Evolutionary conservation across 1,140 invertebrate species (phyloP).

Genomic region (Drosophila carrolli): DNA sequence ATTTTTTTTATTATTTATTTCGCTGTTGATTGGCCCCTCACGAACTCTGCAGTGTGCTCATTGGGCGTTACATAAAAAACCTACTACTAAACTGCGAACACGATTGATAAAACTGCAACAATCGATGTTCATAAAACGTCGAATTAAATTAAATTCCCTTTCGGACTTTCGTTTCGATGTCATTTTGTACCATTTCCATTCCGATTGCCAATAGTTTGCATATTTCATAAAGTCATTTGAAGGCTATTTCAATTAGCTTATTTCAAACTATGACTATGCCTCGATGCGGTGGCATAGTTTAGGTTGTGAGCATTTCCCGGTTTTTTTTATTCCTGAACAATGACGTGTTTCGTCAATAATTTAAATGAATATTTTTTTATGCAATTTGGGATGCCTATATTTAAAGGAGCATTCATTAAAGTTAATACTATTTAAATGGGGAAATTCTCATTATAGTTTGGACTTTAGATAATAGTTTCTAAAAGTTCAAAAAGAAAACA

Average conservation of each 20-base stretch:
- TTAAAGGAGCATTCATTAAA: too few species aligned
- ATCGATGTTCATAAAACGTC: constrained; percentile 1
- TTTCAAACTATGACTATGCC: constrained; percentile 10
- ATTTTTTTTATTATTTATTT: constrained; percentile 9
- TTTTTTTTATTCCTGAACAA: background rate
- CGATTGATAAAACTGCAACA: constrained; percentile 8
- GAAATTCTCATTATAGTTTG: too few species aligned
- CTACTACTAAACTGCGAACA: background rate
- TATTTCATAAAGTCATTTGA: constrained; percentile 50
- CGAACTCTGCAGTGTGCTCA: constrained; percentile 3
- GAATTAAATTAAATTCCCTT: constrained; percentile 16
- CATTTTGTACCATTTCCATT: constrained; percentile 3
- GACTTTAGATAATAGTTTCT: too few species aligned
- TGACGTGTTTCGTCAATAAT: too few species aligned
- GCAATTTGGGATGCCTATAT: too few species aligned
- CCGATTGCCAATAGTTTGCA: constrained; percentile 34
- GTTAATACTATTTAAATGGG: too few species aligned
- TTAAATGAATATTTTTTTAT: too few species aligned
- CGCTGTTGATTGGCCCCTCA: constrained; percentile 2
- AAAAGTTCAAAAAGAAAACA: too few species aligned
- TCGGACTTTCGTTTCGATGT: constrained; percentile 4
- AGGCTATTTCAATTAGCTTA: constrained; percentile 65
- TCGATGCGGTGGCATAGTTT: too few species aligned
- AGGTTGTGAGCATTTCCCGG: constrained; percentile 1
- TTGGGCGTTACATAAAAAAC: constrained; percentile 23